Evolutionary conservation across 2,797 vertebrate species (phyloP).

Genomic region (Poecile montanus): DNA sequence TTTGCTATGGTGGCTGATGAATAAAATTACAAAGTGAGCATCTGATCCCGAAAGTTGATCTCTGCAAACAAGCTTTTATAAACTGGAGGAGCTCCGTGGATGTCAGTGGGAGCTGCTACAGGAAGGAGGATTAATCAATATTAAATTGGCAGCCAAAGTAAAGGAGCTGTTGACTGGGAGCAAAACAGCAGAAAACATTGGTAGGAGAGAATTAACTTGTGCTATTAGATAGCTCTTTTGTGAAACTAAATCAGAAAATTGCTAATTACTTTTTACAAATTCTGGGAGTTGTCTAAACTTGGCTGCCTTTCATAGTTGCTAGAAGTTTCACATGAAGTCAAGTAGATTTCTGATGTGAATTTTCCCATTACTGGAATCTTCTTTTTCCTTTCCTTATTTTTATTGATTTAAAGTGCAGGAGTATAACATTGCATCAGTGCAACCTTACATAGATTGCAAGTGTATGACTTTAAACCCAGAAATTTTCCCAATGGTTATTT

Average conservation of each 20-base stretch:
- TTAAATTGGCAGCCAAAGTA: neutral
- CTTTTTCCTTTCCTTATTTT: neutral
- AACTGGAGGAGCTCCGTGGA: neutral
- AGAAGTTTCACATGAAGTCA: neutral
- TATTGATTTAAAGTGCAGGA: neutral
- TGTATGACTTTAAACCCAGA: neutral
- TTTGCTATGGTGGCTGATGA: neutral
- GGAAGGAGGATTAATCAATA: neutral
- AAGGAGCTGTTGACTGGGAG: neutral
- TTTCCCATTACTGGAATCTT: neutral
- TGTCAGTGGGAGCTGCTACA: neutral
- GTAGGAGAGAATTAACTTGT: neutral
- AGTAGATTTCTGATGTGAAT: neutral
- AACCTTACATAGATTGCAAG: neutral
- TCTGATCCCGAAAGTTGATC: neutral
- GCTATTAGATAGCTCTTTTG: neutral
- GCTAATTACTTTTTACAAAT: neutral
- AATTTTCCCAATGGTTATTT: neutral
- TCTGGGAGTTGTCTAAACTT: neutral
- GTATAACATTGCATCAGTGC: neutral
- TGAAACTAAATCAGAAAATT: neutral
- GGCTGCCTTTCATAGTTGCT: neutral
- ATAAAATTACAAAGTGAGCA: neutral
- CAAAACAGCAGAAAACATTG: neutral
- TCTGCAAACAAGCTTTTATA: neutral